Evolutionary conservation across 2,888 invertebrate genomes (phyloP), one percentile per base, ranked within the genome.

Genomic region (Palloptera scutellata): DNA sequence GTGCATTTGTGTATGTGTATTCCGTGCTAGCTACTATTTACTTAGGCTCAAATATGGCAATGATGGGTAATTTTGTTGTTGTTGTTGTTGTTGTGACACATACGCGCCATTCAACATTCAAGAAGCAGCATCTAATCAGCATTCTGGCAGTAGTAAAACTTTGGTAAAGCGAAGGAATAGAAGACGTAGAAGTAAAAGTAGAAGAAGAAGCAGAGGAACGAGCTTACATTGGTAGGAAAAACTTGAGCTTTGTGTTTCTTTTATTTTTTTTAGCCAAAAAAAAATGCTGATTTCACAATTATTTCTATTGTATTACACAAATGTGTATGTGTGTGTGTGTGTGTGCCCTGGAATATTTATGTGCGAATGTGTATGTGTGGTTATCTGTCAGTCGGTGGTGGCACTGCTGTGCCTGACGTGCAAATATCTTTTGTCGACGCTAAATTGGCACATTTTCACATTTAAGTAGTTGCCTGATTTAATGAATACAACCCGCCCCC

Each of bases 391-490:
- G 48, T 48, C 5, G 13, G 48, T 48, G 13, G 48, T n/a, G 48
- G n/a, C 9, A 48, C 48, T 13, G 48, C 48, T 30, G 30, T 30
- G 30, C 6, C 30, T 48, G 48, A 48, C 48, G 48, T 48, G 48
- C 48, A 15, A 48, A 48, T 48, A 15, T 48, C n/a, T 15, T 48
- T 48, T 48, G 15, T 13, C 10, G 13, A 48, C 13, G n/a, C n/a
- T 48, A 48, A 48, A 48, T 48, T 48, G 48, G 48, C 48, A 48
- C 48, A 48, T 48, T 48, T 48, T 48, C 48, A 30, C 30, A 48
- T 48, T 48, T 11, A n/a, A n/a, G n/a, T n/a, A 10, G 48, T 48
- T 48, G 48, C 48, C 48, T 15, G 48, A 48, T 77, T 76, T 79
- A 78, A 77, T 79, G 77, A 30, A 30, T 30, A 30, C 6, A 30